Evolutionary conservation across 2,797 vertebrate genomes (phyloP).

Genomic region (Telmatherina bonti): DNA sequence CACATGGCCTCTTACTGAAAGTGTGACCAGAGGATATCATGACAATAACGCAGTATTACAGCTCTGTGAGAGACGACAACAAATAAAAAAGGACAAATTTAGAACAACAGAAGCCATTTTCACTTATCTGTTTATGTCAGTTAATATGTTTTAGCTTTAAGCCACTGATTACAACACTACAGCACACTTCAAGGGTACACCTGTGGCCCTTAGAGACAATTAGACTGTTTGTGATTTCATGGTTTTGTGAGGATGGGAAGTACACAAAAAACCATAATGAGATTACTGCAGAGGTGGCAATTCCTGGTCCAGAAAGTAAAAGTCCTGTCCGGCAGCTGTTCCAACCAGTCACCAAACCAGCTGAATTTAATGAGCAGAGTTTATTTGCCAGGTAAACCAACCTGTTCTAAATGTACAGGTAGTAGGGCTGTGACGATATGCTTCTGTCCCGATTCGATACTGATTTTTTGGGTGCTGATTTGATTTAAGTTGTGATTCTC

Average conservation of each 20-base stretch:
- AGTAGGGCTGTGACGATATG: too few species aligned
- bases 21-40: conserved; percentile 1
- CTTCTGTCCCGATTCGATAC: too few species aligned
- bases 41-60: background rate
- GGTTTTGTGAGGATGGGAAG: background rate
- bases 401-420: too few species aligned
- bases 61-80: background rate
- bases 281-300: too few species aligned
- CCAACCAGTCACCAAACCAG: too few species aligned
- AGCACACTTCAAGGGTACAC: background rate
- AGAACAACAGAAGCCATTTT: too few species aligned
- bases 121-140: background rate
- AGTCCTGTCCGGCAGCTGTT: too few species aligned
- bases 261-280: background rate
- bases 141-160: conserved; percentile 7
- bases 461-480: too few species aligned
- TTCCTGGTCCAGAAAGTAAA: too few species aligned
- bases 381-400: too few species aligned
- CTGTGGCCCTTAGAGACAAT: conserved; percentile 1
- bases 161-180: background rate
- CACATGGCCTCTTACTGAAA: conserved; percentile 32
- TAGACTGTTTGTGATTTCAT: conserved; percentile 4
- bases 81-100: background rate
- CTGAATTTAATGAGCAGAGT: too few species aligned
- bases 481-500: too few species aligned